Evolutionary conservation across 2,888 invertebrate genomes (phyloP).

Genomic region (Dione juno): DNA sequence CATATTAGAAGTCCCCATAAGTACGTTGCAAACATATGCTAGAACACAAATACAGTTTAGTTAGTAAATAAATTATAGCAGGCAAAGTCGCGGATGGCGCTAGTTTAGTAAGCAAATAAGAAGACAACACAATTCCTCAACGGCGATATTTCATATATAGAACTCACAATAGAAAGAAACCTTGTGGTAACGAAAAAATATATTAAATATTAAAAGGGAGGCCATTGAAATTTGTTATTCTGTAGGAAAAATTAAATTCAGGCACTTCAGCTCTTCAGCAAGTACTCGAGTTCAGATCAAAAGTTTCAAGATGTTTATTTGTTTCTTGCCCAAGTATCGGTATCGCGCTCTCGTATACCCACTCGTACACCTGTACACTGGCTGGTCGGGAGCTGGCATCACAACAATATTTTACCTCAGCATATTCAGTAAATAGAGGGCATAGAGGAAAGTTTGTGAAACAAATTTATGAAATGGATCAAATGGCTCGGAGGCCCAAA

Average conservation of each 20-base stretch:
- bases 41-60: too few relatives aligned
- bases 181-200: not conserved
- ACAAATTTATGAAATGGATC: constrained; percentile 74
- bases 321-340: not conserved
- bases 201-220: not conserved
- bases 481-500: constrained; percentile 56
- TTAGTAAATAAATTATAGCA: too few relatives aligned
- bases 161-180: not conserved
- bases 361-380: not conserved
- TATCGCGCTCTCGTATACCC: not conserved
- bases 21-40: too few relatives aligned
- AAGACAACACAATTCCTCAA: not conserved
- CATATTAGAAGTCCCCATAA: too few relatives aligned
- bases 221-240: constrained; percentile 5
- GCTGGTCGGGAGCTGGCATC: constrained; percentile 42
- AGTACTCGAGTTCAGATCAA: constrained; percentile 4
- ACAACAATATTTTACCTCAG: constrained; percentile 58
- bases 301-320: constrained; percentile 13
- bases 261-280: constrained; percentile 2
- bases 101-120: too few relatives aligned
- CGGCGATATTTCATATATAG: not conserved
- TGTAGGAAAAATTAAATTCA: constrained; percentile 7
- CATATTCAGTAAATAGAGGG: constrained; percentile 57
- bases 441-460: constrained; percentile 61
- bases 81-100: too few relatives aligned